Base-by-base conservation (phyloP, 2,888 invertebrate species). In the Thecocarcelia acutangulata region DNA sequence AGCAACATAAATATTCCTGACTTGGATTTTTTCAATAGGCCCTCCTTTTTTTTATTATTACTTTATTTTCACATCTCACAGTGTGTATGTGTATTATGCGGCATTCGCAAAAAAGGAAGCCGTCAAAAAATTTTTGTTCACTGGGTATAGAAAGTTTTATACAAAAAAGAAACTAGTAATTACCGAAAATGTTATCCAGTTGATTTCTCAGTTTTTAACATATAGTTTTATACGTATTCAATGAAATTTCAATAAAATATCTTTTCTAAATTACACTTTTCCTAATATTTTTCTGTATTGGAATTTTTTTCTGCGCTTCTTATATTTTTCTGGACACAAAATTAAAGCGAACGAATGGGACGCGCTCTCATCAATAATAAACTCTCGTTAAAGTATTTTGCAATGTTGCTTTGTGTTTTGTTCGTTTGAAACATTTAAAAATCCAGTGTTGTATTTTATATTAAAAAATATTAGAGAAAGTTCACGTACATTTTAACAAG, bases 331-430 rank as follows among this genome's bases (percentile, higher is more conserved):
- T 69, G 77, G 74, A 70, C 69, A 77, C 66, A 80, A 76, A 75
- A 42, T 48, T 61, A 42, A 77, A 78, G 66, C 70, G 78, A 73
- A 68, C 64, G 73, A 83, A 83, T 84, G 80, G 77, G 85, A 85
- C 85, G 85, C 85, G 83, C 63, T 73, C 76, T 82, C 77, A 70
- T 64, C 63, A 80, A 74, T 50, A 80, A 59, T 50, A 77, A 68
- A 44, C 66, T 72, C 54, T 84, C 70, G 76, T 58, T 17, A 37
- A 19, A 63, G 68, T 70, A 79, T 59, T 69, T 63, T 81, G 61
- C 76, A 64, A 68, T 63, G 76, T 81, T 82, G 78, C 78, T 78
- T 74, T 78, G 40, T 48, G 17, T 70, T 78, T 78, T 61, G 74
- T 74, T 82, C 82, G 82, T 82, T 82, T 70, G 33, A 78, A 78